phyloP scores from a whole-genome alignment of 2,888 invertebrate species.

The Drosophila algonquin region DNA sequence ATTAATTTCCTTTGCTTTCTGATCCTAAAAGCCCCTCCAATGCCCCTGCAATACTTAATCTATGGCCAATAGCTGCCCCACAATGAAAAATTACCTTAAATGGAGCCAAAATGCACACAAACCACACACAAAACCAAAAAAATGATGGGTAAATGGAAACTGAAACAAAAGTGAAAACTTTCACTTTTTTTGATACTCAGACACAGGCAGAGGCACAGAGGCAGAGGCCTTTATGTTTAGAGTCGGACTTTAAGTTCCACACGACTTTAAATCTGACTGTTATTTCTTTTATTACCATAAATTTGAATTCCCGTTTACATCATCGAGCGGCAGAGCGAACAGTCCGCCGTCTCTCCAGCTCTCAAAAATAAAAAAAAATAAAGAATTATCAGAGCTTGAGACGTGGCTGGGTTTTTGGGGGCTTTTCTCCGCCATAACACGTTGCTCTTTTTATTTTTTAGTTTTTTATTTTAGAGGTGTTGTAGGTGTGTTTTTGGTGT shows the following conservation, averaged over 20 bases:
- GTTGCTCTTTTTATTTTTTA: neutral
- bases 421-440: conserved; percentile 53
- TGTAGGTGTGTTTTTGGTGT: neutral
- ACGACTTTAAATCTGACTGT: conserved; percentile 51
- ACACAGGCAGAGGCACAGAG: neutral
- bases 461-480: neutral
- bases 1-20: neutral
- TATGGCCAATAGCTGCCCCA: neutral
- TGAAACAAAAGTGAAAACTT: conserved; percentile 67
- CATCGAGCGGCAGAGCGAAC: conserved; percentile 41
- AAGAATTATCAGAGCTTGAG: conserved; percentile 50
- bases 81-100: conserved; percentile 56
- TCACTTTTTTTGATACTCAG: conserved; percentile 59
- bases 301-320: conserved; percentile 71
- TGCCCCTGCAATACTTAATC: neutral
- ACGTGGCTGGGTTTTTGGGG: conserved; percentile 22
- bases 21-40: neutral
- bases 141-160: conserved; percentile 8
- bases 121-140: conserved; percentile 18
- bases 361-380: conserved; percentile 36
- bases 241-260: conserved; percentile 46
- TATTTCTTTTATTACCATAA: conserved; percentile 60
- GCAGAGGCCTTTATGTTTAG: conserved; percentile 51
- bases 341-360: conserved; percentile 33
- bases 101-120: conserved; percentile 22